Evolutionary conservation across 2,888 invertebrate genomes (phyloP).

Genomic region (Drosophila fulvimacula): DNA sequence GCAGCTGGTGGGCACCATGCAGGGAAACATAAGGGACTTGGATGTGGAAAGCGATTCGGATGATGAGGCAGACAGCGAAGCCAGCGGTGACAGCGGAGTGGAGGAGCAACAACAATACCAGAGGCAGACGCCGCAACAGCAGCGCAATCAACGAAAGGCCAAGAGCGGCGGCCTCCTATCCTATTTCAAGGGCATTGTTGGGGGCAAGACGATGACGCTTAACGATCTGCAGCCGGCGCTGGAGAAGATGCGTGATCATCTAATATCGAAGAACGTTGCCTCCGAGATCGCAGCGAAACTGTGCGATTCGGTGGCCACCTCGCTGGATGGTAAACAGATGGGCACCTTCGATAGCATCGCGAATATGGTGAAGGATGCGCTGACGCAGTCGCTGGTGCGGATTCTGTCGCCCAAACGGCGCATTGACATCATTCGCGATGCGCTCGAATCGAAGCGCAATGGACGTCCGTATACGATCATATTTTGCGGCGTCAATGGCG

Average conservation of each 20-base stretch:
- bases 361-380: conserved; percentile 92
- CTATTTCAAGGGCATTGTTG: conserved; percentile 94
- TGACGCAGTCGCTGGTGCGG: conserved; percentile 96
- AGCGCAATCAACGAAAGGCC: conserved; percentile 22
- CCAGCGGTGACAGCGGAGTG: conserved; percentile 68
- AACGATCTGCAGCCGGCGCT: conserved; percentile 94
- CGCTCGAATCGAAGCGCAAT: conserved; percentile 93
- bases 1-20: conserved; percentile 93
- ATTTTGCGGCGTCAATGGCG: conserved; percentile 99
- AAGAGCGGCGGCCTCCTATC: conserved; percentile 88
- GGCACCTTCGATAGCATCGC: conserved; percentile 98
- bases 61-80: conserved; percentile 86
- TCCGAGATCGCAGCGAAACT: conserved; percentile 97
- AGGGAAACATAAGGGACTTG: conserved; percentile 92
- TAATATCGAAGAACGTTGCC: conserved; percentile 99
- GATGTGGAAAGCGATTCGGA: conserved; percentile 92
- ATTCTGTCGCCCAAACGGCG: conserved; percentile 97
- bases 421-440: conserved; percentile 98
- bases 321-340: conserved; percentile 95
- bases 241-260: conserved; percentile 97
- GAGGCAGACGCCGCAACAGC: conserved; percentile 68
- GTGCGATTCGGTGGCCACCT: conserved; percentile 95
- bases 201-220: conserved; percentile 92
- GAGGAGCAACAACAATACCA: conserved; percentile 82
- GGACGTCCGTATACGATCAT: conserved; percentile 97